Percentiles rank a stretch among this genome's conserved stretches.
These are phyloP conservation scores for Coelogynopora nodosa DNA, from an alignment of 2,888 invertebrate genomes.

Conservation along the genomic window DNA sequence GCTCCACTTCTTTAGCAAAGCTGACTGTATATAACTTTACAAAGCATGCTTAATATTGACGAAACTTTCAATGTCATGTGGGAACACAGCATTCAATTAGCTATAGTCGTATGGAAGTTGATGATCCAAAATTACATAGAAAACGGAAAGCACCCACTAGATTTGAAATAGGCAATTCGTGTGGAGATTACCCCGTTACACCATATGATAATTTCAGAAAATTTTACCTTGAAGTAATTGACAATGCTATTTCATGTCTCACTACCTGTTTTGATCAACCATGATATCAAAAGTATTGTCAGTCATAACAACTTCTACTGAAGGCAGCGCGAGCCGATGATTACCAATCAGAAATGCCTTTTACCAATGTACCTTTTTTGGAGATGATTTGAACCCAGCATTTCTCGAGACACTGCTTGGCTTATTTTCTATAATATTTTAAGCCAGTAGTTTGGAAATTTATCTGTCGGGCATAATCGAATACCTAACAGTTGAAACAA, in stretches of 20 bases:
- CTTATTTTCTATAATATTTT: slow-evolving; percentile 8
- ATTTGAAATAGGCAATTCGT: slow-evolving; percentile 16
- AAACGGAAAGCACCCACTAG: slow-evolving; percentile 4
- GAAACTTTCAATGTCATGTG: neutral
- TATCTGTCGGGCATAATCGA: neutral
- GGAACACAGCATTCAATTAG: neutral
- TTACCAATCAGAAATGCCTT: neutral
- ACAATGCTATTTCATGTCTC: slow-evolving; percentile 12
- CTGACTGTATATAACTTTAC: neutral
- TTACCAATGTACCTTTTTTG: neutral
- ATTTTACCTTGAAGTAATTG: neutral
- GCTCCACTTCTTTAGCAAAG: too few relatives aligned
- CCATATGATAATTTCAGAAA: neutral
- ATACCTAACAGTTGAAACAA: slow-evolving; percentile 17
- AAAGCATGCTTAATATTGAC: neutral
- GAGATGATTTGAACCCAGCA: neutral
- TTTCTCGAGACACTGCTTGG: neutral
- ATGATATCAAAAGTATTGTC: slow-evolving; percentile 15
- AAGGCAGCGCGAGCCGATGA: neutral
- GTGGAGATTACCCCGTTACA: neutral
- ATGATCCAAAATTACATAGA: slow-evolving; percentile 6
- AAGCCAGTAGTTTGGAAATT: neutral
- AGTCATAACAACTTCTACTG: neutral
- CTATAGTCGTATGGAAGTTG: neutral
- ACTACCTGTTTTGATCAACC: neutral